Evolutionary conservation across 1,140 invertebrate species (phyloP).

Genomic region (Saccostrea cuccullata): DNA sequence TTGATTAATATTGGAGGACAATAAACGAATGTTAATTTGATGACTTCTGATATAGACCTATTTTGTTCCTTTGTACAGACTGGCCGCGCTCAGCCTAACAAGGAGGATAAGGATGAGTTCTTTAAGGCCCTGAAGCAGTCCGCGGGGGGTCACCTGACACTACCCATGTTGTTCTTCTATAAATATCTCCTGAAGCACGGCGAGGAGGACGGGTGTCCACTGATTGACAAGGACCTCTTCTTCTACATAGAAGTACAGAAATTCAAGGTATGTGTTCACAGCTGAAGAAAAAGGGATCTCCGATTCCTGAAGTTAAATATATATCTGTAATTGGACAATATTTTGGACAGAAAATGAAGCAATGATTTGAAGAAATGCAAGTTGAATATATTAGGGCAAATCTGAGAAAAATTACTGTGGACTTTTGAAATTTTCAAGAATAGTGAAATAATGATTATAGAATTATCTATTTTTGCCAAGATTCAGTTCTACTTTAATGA

Average conservation of each 20-base stretch:
- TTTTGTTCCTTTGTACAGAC: conserved; percentile 57
- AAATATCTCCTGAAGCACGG: conserved; percentile 77
- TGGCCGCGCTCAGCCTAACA: conserved; percentile 71
- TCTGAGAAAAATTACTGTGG: too few species aligned
- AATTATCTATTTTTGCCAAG: too few species aligned
- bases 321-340: too few species aligned
- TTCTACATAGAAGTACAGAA: conserved; percentile 78
- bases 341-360: too few species aligned
- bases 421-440: too few species aligned
- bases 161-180: conserved; percentile 76
- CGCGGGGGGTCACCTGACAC: conserved; percentile 70
- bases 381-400: too few species aligned
- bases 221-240: conserved; percentile 77
- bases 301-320: too few species aligned
- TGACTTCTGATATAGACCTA: neutral
- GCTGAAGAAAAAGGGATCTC: neutral
- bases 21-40: neutral
- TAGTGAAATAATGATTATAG: too few species aligned
- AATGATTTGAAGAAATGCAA: too few species aligned
- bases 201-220: conserved; percentile 75
- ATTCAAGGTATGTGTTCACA: conserved; percentile 72
- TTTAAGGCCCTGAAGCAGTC: conserved; percentile 70
- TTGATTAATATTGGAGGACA: too few species aligned
- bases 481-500: too few species aligned
- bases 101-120: conserved; percentile 75